Evolutionary conservation across 2,113 vertebrate species (phyloP).

Genomic region (Pampusana beccarii): DNA sequence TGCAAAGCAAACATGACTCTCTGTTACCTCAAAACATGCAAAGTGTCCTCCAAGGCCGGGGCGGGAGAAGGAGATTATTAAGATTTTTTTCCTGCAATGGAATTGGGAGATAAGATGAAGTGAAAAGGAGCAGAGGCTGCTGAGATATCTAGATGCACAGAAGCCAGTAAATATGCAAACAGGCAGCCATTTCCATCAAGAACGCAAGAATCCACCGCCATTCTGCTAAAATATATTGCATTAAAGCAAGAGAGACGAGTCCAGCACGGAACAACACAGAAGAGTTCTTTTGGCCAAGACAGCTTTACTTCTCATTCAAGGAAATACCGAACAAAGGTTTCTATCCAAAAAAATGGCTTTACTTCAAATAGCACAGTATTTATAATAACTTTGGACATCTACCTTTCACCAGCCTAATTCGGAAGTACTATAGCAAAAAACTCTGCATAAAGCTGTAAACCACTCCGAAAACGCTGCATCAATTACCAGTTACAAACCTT

Average conservation of each 20-base stretch:
- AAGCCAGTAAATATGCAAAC: background rate
- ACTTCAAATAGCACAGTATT: background rate
- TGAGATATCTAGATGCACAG: background rate
- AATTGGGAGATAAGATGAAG: slow-evolving; percentile 25
- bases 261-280: background rate
- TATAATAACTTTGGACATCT: background rate
- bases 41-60: background rate
- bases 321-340: background rate
- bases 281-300: background rate
- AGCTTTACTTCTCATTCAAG: background rate
- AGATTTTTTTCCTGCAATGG: slow-evolving; percentile 7
- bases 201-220: background rate
- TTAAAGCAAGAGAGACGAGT: background rate
- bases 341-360: background rate
- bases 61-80: background rate
- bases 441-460: background rate
- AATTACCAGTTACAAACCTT: background rate
- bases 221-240: background rate
- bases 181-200: background rate
- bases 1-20: background rate
- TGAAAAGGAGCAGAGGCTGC: slow-evolving; percentile 5
- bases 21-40: background rate
- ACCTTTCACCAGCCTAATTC: background rate
- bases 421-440: background rate
- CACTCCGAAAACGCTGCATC: background rate